These are phyloP conservation scores for Podarcis siculus DNA, from an alignment of 2,797 vertebrate species.

Conservation along the genomic window DNA sequence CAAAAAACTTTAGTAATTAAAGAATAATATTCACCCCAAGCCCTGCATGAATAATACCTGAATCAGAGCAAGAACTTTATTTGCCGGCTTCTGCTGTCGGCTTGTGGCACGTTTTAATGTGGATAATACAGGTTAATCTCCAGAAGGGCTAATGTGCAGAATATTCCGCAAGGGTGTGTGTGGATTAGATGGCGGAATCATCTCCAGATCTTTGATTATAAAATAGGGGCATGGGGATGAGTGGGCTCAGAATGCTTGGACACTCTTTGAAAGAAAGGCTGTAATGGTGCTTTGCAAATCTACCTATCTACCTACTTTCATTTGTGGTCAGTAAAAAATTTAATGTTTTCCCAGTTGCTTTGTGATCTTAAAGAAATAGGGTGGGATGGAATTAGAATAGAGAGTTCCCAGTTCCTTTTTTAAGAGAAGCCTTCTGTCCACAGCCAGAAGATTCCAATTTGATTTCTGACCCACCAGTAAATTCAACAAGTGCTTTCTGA, in stretches of 20 bases:
- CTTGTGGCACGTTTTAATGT: not conserved
- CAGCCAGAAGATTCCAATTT: not conserved
- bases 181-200: not conserved
- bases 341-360: not conserved
- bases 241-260: accelerated
- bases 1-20: too few relatives aligned
- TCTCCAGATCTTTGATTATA: not conserved
- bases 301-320: not conserved
- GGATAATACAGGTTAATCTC: not conserved
- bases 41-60: too few relatives aligned
- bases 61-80: not conserved
- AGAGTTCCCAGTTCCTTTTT: too few relatives aligned
- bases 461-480: not conserved
- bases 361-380: not conserved
- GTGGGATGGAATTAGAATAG: too few relatives aligned
- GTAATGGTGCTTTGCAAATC: slow-evolving; percentile 8
- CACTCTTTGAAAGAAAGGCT: not conserved
- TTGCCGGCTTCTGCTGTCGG: not conserved
- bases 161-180: not conserved
- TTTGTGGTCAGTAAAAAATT: not conserved
- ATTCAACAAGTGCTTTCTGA: not conserved
- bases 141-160: not conserved
- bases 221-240: not conserved
- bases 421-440: not conserved
- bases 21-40: too few relatives aligned